Evolutionary conservation across 1,140 invertebrate genomes (phyloP).

Genomic region (Micrasema longulum): DNA sequence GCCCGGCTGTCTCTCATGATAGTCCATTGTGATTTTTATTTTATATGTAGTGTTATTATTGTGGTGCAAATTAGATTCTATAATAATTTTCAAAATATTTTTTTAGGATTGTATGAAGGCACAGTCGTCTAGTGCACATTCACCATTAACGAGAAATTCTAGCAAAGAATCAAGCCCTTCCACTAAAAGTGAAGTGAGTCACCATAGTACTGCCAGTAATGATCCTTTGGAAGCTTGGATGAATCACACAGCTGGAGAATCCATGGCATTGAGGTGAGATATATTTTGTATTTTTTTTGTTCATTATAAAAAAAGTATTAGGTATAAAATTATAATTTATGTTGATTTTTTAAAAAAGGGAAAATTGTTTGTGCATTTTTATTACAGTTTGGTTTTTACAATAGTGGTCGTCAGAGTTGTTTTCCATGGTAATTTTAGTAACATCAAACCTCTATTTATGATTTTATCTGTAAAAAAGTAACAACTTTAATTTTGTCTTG

Average conservation of each 20-base stretch:
- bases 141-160: conserved; percentile 61
- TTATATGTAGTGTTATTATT: background rate
- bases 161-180: conserved; percentile 68
- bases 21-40: background rate
- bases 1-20: background rate
- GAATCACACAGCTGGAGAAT: conserved; percentile 63
- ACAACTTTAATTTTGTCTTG: too few relatives aligned
- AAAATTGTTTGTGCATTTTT: background rate
- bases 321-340: background rate
- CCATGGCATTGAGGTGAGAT: conserved; percentile 65
- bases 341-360: background rate
- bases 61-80: background rate
- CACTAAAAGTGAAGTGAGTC: conserved; percentile 65
- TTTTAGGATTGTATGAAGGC: conserved; percentile 63
- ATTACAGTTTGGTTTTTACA: too few relatives aligned
- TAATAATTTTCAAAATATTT: too few relatives aligned
- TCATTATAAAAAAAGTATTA: too few relatives aligned
- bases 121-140: conserved; percentile 60
- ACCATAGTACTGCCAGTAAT: conserved; percentile 62
- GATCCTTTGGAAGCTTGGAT: conserved; percentile 63
- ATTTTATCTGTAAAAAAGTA: too few relatives aligned
- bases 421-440: too few relatives aligned
- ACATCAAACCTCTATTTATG: too few relatives aligned
- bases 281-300: background rate
- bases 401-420: too few relatives aligned